phyloP scores from a whole-genome alignment of 2,113 vertebrate genomes.

The Lophochroa leadbeateri region DNA sequence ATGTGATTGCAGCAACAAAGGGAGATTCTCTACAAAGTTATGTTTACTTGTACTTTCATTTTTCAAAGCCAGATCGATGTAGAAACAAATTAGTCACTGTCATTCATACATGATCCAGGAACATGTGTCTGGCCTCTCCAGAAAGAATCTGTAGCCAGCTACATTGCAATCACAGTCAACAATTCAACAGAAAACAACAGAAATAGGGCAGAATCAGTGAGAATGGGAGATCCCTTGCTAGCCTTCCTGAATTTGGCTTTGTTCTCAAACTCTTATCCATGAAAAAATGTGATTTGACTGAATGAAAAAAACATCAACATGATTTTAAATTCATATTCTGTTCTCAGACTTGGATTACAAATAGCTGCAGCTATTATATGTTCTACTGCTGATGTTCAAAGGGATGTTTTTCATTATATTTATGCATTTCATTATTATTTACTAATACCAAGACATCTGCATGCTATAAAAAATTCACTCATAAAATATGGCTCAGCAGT shows the following conservation, averaged over 20 bases:
- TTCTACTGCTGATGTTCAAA: neutral
- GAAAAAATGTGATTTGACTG: neutral
- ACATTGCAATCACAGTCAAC: neutral
- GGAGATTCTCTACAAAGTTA: neutral
- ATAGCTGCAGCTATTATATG: neutral
- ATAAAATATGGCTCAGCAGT: neutral
- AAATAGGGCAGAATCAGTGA: neutral
- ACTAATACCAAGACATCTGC: neutral
- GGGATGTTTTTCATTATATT: neutral
- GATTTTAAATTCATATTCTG: neutral
- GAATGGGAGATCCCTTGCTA: neutral
- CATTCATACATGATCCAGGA: neutral
- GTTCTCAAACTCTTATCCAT: neutral
- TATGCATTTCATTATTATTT: neutral
- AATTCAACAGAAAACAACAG: neutral
- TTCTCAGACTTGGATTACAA: neutral
- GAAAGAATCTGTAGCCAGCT: neutral
- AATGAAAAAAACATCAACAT: neutral
- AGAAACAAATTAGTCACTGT: neutral
- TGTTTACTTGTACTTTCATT: neutral
- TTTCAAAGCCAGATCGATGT: neutral
- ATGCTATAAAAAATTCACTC: neutral
- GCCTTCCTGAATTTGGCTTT: neutral
- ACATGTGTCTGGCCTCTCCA: neutral
- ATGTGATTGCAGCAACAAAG: neutral